These are phyloP conservation scores for Morone saxatilis DNA, from an alignment of 2,113 vertebrate genomes.

Conservation along the genomic window DNA sequence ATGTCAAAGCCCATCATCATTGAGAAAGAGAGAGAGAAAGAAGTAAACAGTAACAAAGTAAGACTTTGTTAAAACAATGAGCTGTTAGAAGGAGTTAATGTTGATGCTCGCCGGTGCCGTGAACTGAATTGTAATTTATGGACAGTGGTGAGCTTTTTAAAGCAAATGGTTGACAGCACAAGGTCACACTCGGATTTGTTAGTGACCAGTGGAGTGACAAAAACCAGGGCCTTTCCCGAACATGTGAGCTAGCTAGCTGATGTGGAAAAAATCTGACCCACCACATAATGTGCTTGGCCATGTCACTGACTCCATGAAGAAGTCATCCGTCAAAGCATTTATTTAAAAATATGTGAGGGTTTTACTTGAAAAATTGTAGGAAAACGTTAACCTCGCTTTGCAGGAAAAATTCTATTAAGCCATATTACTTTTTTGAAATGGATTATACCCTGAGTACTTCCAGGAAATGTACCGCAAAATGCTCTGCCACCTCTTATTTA, in stretches of 20 bases:
- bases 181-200: slow-evolving; percentile 4
- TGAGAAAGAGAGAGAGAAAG: slow-evolving; percentile 11
- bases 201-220: slow-evolving; percentile 9
- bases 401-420: background rate
- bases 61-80: slow-evolving; percentile 11
- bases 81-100: background rate
- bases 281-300: slow-evolving; percentile 7
- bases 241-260: background rate
- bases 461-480: slow-evolving; percentile 46
- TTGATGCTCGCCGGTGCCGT: background rate
- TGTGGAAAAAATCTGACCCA: slow-evolving; percentile 1
- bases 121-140: background rate
- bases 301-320: background rate
- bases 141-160: slow-evolving; percentile 14
- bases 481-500: slow-evolving; percentile 51
- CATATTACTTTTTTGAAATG: slow-evolving; percentile 19
- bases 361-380: slow-evolving; percentile 2
- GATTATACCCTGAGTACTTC: slow-evolving; percentile 29
- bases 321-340: background rate
- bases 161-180: background rate
- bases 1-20: slow-evolving; percentile 47
- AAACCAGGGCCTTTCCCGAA: background rate
- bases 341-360: background rate
- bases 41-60: slow-evolving; percentile 16
- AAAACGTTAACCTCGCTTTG: slow-evolving; percentile 17